A percentile compares a stretch with the other conserved stretches of the same genome.
phyloP scores from a whole-genome alignment of 1,140 invertebrate genomes.

The Theocolax elegans region DNA sequence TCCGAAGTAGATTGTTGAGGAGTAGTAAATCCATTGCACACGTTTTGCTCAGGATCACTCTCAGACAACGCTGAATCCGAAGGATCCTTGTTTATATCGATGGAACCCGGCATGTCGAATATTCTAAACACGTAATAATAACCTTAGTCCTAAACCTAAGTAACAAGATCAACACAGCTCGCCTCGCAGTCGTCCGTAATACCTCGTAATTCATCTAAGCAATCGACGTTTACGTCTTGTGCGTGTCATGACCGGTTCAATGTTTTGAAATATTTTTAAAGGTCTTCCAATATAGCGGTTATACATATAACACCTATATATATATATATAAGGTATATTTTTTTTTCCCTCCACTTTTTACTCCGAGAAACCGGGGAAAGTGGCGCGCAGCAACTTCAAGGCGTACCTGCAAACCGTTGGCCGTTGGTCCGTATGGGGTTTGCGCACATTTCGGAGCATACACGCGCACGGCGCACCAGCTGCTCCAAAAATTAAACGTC shows the following conservation, averaged over 20 bases:
- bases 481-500: no score
- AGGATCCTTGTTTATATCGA: background rate
- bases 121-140: background rate
- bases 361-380: no score
- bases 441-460: no score
- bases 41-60: constrained; percentile 43
- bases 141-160: no score
- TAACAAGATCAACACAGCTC: no score
- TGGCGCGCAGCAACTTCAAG: no score
- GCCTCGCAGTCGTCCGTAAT: no score
- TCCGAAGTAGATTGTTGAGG: constrained; percentile 50
- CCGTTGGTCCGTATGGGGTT: no score
- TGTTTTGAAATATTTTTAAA: constrained; percentile 21
- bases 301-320: background rate
- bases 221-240: background rate
- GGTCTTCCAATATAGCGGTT: background rate
- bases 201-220: background rate
- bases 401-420: no score
- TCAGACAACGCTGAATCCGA: constrained; percentile 43
- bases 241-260: background rate
- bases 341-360: no score
- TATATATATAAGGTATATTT: no score
- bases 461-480: no score
- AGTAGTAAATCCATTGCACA: constrained; percentile 49
- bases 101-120: constrained; percentile 4